Percentiles rank a stretch among this genome's conserved stretches.
Evolutionary conservation across 1,140 invertebrate genomes (phyloP).

Genomic region (Brachionus plicatilis): DNA sequence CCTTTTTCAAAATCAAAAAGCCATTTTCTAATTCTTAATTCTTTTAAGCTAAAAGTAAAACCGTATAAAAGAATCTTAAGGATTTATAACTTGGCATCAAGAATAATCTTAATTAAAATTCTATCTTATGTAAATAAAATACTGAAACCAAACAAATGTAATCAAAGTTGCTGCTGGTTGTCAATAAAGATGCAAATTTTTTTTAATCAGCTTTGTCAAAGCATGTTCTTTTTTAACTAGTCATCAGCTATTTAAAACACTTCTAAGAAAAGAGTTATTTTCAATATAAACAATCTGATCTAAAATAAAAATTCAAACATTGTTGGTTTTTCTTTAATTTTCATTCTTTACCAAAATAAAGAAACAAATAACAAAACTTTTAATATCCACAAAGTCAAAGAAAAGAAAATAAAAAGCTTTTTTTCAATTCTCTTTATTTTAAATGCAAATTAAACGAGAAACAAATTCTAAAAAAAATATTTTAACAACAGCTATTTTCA

Average conservation of each 20-base stretch:
- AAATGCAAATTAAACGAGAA: constrained; percentile 2
- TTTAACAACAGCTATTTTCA: neutral
- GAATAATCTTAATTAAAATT: neutral
- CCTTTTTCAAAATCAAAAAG: neutral
- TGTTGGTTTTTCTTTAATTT: neutral
- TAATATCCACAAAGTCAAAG: neutral
- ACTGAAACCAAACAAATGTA: neutral
- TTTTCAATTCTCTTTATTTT: neutral
- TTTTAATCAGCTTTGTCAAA: neutral
- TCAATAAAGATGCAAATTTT: neutral
- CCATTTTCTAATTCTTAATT: neutral
- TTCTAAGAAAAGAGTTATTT: neutral
- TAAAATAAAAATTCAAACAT: neutral
- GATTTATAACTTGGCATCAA: neutral
- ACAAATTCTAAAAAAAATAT: neutral
- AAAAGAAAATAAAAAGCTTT: constrained; percentile 19
- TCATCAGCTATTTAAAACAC: neutral
- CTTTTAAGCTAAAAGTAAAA: neutral
- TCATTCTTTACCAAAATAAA: neutral
- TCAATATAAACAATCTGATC: neutral
- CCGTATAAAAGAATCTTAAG: neutral
- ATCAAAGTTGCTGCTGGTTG: neutral
- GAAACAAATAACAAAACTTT: neutral
- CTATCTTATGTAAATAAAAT: neutral
- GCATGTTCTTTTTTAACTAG: neutral